Conservation (phyloP, 2,888 invertebrate genomes). For the Byasa hedistus region DNA sequence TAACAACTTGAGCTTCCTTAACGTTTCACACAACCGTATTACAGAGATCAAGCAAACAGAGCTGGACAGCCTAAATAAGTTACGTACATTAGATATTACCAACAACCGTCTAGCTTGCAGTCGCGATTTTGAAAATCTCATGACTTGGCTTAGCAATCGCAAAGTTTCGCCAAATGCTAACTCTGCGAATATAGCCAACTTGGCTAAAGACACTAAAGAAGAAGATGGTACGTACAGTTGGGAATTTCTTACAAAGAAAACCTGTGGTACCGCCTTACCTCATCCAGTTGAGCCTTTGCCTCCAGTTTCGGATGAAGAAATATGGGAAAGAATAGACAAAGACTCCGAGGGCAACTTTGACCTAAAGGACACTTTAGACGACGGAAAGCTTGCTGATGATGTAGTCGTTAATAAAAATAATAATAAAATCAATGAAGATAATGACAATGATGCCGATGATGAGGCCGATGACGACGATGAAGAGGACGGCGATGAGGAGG, state of each 20-base stretch:
- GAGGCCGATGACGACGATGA: conserved; percentile 61
- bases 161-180: conserved; percentile 78
- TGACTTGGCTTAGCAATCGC: conserved; percentile 81
- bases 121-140: conserved; percentile 83
- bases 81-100: conserved; percentile 81
- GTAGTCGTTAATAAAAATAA: conserved; percentile 47
- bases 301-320: conserved; percentile 68
- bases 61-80: conserved; percentile 77
- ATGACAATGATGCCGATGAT: conserved; percentile 58
- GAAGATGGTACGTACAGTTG: conserved; percentile 66
- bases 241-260: conserved; percentile 71
- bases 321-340: conserved; percentile 71
- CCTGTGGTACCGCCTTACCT: conserved; percentile 58
- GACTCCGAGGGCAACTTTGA: conserved; percentile 66
- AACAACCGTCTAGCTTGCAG: conserved; percentile 85
- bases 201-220: conserved; percentile 61
- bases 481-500: conserved; percentile 58
- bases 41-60: conserved; percentile 79
- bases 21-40: conserved; percentile 81
- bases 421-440: conserved; percentile 52
- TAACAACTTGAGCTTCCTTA: conserved; percentile 78
- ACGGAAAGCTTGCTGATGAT: conserved; percentile 61
- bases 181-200: conserved; percentile 61
- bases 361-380: conserved; percentile 66
- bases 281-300: conserved; percentile 62